Conservation (phyloP, 2,113 vertebrate genomes). For the Pelodiscus sinensis region DNA sequence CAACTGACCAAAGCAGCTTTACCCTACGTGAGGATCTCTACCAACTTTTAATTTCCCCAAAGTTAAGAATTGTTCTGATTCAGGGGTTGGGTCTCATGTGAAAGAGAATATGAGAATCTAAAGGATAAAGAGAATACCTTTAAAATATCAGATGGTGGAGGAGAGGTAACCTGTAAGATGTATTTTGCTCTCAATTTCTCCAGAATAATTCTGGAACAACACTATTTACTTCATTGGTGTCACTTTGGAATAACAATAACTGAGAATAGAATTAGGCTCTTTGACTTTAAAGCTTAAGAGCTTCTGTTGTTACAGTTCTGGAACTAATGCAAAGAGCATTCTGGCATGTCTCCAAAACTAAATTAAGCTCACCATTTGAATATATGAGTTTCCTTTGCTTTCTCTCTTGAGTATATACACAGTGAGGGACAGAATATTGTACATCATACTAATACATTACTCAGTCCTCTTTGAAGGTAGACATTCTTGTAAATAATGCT, state of each 20-base stretch:
- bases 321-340: constrained; percentile 53
- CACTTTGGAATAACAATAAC: constrained; percentile 15
- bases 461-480: constrained; percentile 12
- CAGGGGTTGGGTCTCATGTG: not conserved
- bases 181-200: constrained; percentile 48
- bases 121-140: not conserved
- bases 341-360: constrained; percentile 61
- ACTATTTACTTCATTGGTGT: not conserved
- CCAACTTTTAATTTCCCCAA: constrained; percentile 2
- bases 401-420: constrained; percentile 29
- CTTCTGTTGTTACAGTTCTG: constrained; percentile 45
- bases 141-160: not conserved
- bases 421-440: constrained; percentile 45
- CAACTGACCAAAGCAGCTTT: not conserved
- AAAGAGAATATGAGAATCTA: constrained; percentile 32
- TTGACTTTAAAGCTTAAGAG: constrained; percentile 68
- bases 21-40: not conserved
- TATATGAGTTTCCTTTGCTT: constrained; percentile 65
- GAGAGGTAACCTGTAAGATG: constrained; percentile 19
- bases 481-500: constrained; percentile 44
- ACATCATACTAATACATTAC: constrained; percentile 31
- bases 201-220: constrained; percentile 54
- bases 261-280: constrained; percentile 35
- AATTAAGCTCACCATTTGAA: constrained; percentile 66
- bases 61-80: not conserved